These are phyloP conservation scores for Drosophila nigromelanica DNA, from an alignment of 1,140 invertebrate species.

Conservation along the genomic window DNA sequence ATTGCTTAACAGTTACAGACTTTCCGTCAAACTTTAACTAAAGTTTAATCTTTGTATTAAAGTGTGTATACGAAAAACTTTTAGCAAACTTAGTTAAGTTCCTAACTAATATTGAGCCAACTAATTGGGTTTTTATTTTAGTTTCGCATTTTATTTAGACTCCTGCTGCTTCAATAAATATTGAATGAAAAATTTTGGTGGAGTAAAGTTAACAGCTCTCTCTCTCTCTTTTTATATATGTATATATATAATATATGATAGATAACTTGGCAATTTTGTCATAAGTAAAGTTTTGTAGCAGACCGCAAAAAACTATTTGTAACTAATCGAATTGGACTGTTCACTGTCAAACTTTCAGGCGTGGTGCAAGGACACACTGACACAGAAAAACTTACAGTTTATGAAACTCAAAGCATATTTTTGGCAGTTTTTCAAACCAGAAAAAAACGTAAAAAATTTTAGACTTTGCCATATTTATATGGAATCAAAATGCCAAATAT, in stretches of 20 bases:
- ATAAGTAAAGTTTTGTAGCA: constrained; percentile 32
- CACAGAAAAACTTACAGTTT: constrained; percentile 19
- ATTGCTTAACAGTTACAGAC: not conserved
- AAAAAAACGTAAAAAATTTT: not conserved
- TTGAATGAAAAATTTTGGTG: constrained; percentile 10
- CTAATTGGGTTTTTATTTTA: constrained; percentile 8
- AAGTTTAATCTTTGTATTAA: not conserved
- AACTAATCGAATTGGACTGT: constrained; percentile 60
- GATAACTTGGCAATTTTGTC: constrained; percentile 31
- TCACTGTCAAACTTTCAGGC: constrained; percentile 30
- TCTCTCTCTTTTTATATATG: constrained; percentile 4
- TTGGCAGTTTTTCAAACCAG: constrained; percentile 3
- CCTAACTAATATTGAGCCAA: constrained; percentile 9
- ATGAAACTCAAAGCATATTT: constrained; percentile 53
- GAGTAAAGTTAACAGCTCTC: constrained; percentile 14
- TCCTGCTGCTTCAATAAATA: not conserved
- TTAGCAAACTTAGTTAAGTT: not conserved
- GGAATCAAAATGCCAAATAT: constrained; percentile 38
- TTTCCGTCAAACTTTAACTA: not conserved
- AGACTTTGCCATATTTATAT: not conserved
- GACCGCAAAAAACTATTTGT: constrained; percentile 38
- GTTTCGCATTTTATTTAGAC: constrained; percentile 10
- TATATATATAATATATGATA: constrained; percentile 15
- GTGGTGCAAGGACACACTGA: not conserved
- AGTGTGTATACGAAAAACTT: not conserved